Conservation (phyloP, 2,797 vertebrate genomes). For the Cynopterus sphinx region DNA sequence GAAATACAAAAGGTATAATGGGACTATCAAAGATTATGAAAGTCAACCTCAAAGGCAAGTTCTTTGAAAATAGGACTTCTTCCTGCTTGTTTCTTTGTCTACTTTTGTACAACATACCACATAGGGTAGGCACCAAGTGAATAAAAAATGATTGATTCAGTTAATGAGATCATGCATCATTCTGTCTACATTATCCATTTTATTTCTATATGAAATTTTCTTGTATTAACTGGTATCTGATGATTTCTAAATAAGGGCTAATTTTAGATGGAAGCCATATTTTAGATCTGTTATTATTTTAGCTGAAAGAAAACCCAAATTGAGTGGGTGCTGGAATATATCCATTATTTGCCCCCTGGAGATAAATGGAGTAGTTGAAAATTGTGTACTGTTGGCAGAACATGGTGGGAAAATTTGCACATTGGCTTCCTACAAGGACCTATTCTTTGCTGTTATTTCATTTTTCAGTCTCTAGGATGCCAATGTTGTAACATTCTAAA, state of each 20-base stretch:
- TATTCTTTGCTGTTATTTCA: slow-evolving; percentile 21
- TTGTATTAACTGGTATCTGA: slow-evolving; percentile 37
- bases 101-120: background rate
- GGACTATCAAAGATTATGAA: background rate
- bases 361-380: background rate
- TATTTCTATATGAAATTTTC: slow-evolving; percentile 23
- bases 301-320: slow-evolving; percentile 51
- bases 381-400: background rate
- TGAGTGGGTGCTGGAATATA: slow-evolving; percentile 47
- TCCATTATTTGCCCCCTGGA: slow-evolving; percentile 37
- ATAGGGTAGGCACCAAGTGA: background rate
- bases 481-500: background rate
- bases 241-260: slow-evolving; percentile 41
- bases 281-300: slow-evolving; percentile 53
- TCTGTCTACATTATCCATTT: background rate
- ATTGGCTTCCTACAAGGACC: background rate
- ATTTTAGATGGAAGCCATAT: slow-evolving; percentile 54
- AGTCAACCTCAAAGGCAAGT: background rate
- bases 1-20: background rate
- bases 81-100: background rate
- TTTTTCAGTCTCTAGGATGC: background rate
- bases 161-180: background rate
- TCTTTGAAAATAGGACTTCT: background rate
- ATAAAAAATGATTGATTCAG: background rate
- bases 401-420: background rate